Evolutionary conservation across 2,888 invertebrate genomes (phyloP), one percentile per base, ranked within the genome.

Genomic region (Venusia cambrica): DNA sequence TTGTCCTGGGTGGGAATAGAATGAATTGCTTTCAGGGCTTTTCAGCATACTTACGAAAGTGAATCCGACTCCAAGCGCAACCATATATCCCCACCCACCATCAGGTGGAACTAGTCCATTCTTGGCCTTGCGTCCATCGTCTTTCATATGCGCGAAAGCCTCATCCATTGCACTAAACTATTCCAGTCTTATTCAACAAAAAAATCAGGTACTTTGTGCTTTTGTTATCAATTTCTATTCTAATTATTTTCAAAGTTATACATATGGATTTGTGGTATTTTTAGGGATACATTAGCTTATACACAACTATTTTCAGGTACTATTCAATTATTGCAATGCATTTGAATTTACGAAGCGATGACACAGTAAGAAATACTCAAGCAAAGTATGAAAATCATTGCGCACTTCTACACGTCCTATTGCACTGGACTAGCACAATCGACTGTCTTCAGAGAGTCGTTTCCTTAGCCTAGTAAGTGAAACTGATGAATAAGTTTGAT

Each of bases 11-110:
- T n/a, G n/a, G n/a, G n/a, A n/a, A n/a, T n/a, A n/a, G n/a, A n/a
- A n/a, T n/a, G n/a, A n/a, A n/a, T n/a, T n/a, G n/a, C n/a, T n/a
- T n/a, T n/a, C n/a, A n/a, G n/a, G n/a, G n/a, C n/a, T n/a, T n/a
- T n/a, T n/a, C n/a, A n/a, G n/a, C n/a, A n/a, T 19, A 90, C 93
- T 92, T 84, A 94, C 94, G 65, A 93, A 93, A 18, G 92, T 91
- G 41, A 94, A 70, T 49, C 92, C 91, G 59, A 94, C 91, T 8
- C 93, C 93, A 4, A 93, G 57, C 15, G 93, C 92, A 5, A 95
- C 90, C 28, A 93, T 73, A 69, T 93, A 94, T 0, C 94, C 95
- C 93, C 94, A 95, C 0, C 94, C 94, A 2, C 95, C 94, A 52
- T 94, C 93, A 0, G 94, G 93, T 1, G 93, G 70, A 0, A 72